A percentile compares a stretch with the other conserved stretches of the same genome.
phyloP scores from a whole-genome alignment of 2,797 vertebrate species.

The Diglossa cyanea region DNA sequence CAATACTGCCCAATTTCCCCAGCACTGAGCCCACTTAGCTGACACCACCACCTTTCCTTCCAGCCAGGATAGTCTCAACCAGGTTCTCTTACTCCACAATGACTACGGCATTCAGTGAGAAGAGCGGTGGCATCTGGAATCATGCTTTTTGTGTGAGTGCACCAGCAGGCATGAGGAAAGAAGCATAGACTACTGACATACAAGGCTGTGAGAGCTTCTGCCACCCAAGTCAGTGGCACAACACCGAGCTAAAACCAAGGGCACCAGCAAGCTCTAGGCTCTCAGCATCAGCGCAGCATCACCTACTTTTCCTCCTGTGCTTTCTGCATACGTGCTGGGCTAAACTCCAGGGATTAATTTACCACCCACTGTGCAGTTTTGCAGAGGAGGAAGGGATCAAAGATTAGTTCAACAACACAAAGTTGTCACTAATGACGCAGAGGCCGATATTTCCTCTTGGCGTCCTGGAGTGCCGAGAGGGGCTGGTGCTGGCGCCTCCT shows the following conservation, averaged over 20 bases:
- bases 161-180: background rate
- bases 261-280: background rate
- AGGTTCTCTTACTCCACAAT: background rate
- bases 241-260: background rate
- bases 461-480: background rate
- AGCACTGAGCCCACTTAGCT: background rate
- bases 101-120: background rate
- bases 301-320: background rate
- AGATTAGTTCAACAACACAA: background rate
- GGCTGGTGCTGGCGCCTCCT: background rate
- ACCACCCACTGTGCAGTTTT: background rate
- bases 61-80: background rate
- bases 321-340: background rate
- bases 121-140: background rate
- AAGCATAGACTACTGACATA: background rate
- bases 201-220: background rate
- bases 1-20: background rate
- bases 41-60: background rate
- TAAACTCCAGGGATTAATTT: conserved; percentile 44
- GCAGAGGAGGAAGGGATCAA: conserved; percentile 39
- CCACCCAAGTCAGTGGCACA: background rate
- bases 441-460: background rate
- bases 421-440: conserved; percentile 8
- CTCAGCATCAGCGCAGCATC: background rate
- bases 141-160: background rate